phyloP scores from a whole-genome alignment of 2,797 vertebrate species.

The Coccyzus lansbergi region DNA sequence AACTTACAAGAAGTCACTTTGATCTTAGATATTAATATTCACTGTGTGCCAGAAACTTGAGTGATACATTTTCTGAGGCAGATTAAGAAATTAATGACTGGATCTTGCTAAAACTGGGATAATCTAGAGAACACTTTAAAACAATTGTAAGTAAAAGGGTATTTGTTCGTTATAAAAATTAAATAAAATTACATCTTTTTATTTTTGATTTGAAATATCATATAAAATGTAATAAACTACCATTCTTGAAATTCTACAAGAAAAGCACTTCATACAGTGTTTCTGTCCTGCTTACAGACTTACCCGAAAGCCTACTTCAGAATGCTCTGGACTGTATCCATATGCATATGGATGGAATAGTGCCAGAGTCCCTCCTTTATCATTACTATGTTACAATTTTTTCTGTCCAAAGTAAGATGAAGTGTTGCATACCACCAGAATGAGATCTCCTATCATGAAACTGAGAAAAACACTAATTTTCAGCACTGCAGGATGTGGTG shows the following conservation, averaged over 20 bases:
- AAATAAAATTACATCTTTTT: not conserved
- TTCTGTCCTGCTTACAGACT: not conserved
- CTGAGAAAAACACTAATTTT: not conserved
- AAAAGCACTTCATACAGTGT: not conserved
- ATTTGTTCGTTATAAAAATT: not conserved
- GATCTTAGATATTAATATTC: not conserved
- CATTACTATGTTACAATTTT: not conserved
- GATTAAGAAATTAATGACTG: not conserved
- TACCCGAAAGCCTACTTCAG: not conserved
- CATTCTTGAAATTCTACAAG: not conserved
- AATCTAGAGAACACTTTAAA: not conserved
- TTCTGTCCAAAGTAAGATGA: not conserved
- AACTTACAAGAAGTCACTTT: not conserved
- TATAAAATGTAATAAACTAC: not conserved
- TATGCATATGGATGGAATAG: not conserved
- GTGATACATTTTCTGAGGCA: not conserved
- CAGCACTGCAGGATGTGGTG: accelerated
- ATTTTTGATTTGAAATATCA: not conserved
- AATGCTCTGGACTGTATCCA: not conserved
- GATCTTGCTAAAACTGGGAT: not conserved
- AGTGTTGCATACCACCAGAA: not conserved
- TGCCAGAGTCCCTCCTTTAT: not conserved
- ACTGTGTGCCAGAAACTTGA: not conserved
- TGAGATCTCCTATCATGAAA: not conserved
- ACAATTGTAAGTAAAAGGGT: not conserved